A percentile compares a stretch with the other conserved stretches of the same genome.
phyloP scores from a whole-genome alignment of 2,797 vertebrate species.

The Phylloscopus collybita region DNA sequence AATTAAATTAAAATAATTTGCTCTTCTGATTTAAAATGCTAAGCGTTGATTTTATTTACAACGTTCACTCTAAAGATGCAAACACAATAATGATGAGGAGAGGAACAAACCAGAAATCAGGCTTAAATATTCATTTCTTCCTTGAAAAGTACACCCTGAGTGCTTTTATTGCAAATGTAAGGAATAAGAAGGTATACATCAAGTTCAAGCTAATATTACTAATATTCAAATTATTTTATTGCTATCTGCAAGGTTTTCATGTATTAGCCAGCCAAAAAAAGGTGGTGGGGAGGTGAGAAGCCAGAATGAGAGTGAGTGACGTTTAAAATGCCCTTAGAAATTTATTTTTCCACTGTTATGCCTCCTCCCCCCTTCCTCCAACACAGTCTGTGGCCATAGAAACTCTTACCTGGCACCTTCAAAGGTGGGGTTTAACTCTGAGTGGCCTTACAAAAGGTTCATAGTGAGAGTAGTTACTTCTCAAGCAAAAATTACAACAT shows the following conservation, averaged over 20 bases:
- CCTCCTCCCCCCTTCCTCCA: neutral
- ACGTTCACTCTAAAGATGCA: neutral
- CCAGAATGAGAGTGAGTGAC: neutral
- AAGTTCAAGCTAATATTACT: neutral
- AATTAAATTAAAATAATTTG: constrained; percentile 65
- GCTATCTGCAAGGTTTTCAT: neutral
- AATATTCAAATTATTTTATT: neutral
- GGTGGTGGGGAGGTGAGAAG: neutral
- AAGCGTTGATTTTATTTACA: constrained; percentile 18
- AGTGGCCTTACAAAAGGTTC: constrained; percentile 5
- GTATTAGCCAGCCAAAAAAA: neutral
- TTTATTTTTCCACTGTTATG: neutral
- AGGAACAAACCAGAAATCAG: neutral
- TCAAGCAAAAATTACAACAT: neutral
- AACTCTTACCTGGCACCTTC: constrained; percentile 3
- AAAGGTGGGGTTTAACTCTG: constrained; percentile 4
- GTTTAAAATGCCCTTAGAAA: neutral
- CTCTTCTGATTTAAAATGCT: constrained; percentile 47
- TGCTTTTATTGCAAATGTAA: neutral
- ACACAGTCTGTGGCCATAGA: neutral
- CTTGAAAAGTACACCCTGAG: neutral
- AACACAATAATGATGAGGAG: neutral
- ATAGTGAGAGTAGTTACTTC: neutral
- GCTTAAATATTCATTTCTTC: neutral
- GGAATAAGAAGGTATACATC: neutral